Base-by-base conservation (phyloP, 1,140 invertebrate species). In the Scaptomyza montana region DNA sequence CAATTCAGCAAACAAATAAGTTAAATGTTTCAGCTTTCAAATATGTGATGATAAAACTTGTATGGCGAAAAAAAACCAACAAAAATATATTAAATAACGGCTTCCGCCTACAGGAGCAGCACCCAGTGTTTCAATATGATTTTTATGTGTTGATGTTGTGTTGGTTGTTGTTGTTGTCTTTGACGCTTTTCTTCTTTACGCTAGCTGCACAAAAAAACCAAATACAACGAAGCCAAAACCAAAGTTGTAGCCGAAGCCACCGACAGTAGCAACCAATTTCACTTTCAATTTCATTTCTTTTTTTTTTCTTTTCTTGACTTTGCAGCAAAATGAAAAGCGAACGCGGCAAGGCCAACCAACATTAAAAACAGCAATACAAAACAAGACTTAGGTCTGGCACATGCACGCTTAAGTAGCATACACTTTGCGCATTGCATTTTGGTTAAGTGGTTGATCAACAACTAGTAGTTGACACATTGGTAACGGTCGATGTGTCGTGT, bases 131-230 rank as follows among this genome's bases (percentile, higher is more conserved):
- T 10, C 61, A 71, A 61, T 54, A 28, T 39, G 63, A 43, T 71
- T 16, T 57, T 56, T 43, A 49, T 16, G 1, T 16, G 16, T 16
- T 16, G 16, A 16, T 77, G 49, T 66, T 71, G 60, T 45, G 51
- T 43, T 50, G 9, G 47, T 65, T 70, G 41, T 10, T 46, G 39
- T n/a, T n/a, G n/a, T 51, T 69, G 55, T 63, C 66, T 55, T 65
- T 51, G 61, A 64, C 72, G 46, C 68, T 57, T 59, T 59, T 74
- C 16, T 16, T 16, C 16, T 89, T 80, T 74, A 89, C 70, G 84
- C 85, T 89, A 79, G 66, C 77, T 89, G 84, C 80, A 89, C 85
- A 84, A 80, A 89, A 85, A 80, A 80, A 87, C 63, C 75, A 80
- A 57, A 56, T 77, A 59, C 68, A 28, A 9, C 64, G 30, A 16